phyloP scores from a whole-genome alignment of 2,888 invertebrate species.

The Patella pellucida region DNA sequence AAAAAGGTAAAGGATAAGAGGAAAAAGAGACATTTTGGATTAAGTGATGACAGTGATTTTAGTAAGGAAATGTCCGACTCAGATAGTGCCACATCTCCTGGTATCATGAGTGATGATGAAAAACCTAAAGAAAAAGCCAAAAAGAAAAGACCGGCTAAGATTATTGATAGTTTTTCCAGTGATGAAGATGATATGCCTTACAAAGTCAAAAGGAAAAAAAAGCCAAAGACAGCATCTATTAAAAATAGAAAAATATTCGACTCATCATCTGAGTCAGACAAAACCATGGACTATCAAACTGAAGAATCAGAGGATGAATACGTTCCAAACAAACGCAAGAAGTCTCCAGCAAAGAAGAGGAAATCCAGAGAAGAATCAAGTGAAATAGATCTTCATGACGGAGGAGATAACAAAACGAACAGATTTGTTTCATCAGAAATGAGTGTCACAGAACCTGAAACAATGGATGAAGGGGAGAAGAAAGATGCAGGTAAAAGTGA shows the following conservation, averaged over 20 bases:
- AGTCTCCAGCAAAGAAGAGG: constrained; percentile 34
- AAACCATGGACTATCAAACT: constrained; percentile 17
- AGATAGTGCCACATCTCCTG: constrained; percentile 28
- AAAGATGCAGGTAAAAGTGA: constrained; percentile 22
- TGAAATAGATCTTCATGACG: constrained; percentile 14
- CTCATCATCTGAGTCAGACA: constrained; percentile 39
- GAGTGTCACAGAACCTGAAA: constrained; percentile 35
- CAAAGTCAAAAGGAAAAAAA: constrained; percentile 36
- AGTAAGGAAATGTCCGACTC: constrained; percentile 52
- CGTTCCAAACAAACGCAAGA: constrained; percentile 23
- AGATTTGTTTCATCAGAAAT: constrained; percentile 19
- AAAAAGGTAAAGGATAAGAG: constrained; percentile 50
- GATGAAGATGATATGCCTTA: constrained; percentile 27
- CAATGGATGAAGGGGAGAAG: constrained; percentile 37
- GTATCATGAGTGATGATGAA: constrained; percentile 18
- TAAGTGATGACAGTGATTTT: constrained; percentile 51
- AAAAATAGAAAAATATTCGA: constrained; percentile 38
- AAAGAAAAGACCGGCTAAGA: constrained; percentile 27
- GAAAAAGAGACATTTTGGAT: constrained; percentile 51
- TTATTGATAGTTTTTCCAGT: constrained; percentile 31
- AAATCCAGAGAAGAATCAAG: constrained; percentile 36
- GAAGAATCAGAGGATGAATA: constrained; percentile 35
- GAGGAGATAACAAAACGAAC: constrained; percentile 11
- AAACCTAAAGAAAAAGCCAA: constrained; percentile 17
- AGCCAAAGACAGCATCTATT: constrained; percentile 30